Evolutionary conservation across 2,113 vertebrate species (phyloP), one percentile per base, ranked within the genome.

Genomic region (Erythrolamprus reginae): DNA sequence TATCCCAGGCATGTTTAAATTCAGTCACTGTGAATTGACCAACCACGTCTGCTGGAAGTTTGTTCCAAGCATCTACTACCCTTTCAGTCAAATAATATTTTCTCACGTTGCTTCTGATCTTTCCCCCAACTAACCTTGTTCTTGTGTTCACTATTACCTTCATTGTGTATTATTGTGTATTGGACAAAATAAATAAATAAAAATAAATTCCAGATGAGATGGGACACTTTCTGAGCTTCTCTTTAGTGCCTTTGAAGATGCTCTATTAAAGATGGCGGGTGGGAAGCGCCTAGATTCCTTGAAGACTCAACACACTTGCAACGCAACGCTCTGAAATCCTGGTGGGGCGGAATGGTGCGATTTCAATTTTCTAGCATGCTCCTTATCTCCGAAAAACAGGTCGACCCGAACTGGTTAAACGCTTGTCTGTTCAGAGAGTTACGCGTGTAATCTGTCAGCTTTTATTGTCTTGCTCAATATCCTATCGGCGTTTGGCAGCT

Each of bases 371-470:
- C 47, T 77, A 42, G 61, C 42, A 6, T 3, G 0, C 0, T 38
- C 89, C 94, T 96, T 96, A 96, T 95, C 95, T 95, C 53, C 23
- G 45, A 51, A 13, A 6, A 90, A 82, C 95, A 95, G 95, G 84
- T 91, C 23, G 0, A 50, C 0, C 10, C 0, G 0, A 88, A 70
- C 82, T 58, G 24, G 24, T 58, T 52, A 86, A 51, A 12, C 17
- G 70, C 86, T 90, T 86, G 86, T 90, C 28, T 21, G 56, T 48
- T 42, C 21, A 77, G 86, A 77, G 86, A 12, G 23, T 50, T 90
- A 86, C 58, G 42, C 0, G 42, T 91, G 93, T 92, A 56, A 95
- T 91, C 89, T 88, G 56, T 21, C 56, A 42, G 53, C 91, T 94
- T 93, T 97, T 88, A 90, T 90, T 95, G 92, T 94, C 93, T 92